Evolutionary conservation across 2,888 invertebrate species (phyloP).

Genomic region (Scaptomyza caliginosa): DNA sequence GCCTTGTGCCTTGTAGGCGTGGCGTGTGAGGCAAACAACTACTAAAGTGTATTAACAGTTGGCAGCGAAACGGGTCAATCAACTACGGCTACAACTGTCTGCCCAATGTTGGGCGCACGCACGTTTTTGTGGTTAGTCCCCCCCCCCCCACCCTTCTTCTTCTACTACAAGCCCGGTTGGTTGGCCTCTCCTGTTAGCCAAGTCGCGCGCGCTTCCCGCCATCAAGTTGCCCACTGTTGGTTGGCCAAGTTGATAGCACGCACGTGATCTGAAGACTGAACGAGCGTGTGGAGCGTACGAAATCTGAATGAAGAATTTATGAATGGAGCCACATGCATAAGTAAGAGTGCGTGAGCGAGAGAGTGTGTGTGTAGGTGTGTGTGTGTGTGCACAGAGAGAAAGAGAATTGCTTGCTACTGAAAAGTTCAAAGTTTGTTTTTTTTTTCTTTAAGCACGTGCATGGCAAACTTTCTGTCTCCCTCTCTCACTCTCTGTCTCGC

Average conservation of each 20-base stretch:
- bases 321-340: conserved; percentile 50
- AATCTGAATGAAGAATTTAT: conserved; percentile 74
- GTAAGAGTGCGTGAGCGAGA: conserved; percentile 46
- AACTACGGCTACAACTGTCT: conserved; percentile 23
- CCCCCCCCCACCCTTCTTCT: too few relatives aligned
- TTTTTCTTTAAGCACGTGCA: conserved; percentile 45
- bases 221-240: conserved; percentile 35
- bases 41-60: conserved; percentile 42
- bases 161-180: conserved; percentile 19
- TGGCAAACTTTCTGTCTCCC: neutral
- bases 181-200: too few relatives aligned
- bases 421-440: neutral
- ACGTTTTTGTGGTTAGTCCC: conserved; percentile 19
- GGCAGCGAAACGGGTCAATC: conserved; percentile 58
- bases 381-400: conserved; percentile 1
- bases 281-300: conserved; percentile 19
- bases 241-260: conserved; percentile 61
- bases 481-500: neutral
- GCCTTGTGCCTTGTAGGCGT: conserved; percentile 12
- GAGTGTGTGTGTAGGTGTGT: conserved; percentile 3
- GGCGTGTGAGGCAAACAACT: neutral
- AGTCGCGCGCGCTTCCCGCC: too few relatives aligned
- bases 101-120: conserved; percentile 33
- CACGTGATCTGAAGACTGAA: conserved; percentile 72
- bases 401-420: neutral